Percentiles rank a stretch among this genome's conserved stretches.
Evolutionary conservation across 1,140 invertebrate species (phyloP).

Genomic region (Hylaeus anthracinus): DNA sequence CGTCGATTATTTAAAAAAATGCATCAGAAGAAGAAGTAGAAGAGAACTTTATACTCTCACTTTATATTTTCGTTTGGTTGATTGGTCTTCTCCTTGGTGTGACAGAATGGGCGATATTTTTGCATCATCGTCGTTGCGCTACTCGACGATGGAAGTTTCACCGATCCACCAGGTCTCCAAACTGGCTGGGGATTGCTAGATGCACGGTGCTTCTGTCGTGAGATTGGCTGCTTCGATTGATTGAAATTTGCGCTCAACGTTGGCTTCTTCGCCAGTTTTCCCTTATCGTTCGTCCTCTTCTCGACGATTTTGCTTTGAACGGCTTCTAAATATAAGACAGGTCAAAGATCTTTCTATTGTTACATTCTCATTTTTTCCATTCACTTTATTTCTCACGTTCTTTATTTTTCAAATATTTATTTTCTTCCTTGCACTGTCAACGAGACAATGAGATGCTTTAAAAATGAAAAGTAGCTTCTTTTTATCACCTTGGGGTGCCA

Average conservation of each 20-base stretch:
- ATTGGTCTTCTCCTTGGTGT: background rate
- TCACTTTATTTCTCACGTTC: too few relatives aligned
- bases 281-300: background rate
- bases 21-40: too few relatives aligned
- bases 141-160: slow-evolving; percentile 21
- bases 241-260: background rate
- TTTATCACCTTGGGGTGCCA: too few relatives aligned
- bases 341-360: too few relatives aligned
- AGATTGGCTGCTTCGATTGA: background rate
- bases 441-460: too few relatives aligned
- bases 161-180: slow-evolving; percentile 52
- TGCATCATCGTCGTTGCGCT: background rate
- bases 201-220: slow-evolving; percentile 1
- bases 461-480: too few relatives aligned
- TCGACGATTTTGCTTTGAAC: background rate
- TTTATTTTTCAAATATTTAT: too few relatives aligned
- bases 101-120: background rate
- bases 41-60: slow-evolving; percentile 1
- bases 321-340: too few relatives aligned
- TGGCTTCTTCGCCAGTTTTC: background rate
- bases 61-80: background rate
- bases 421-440: too few relatives aligned
- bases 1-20: background rate
- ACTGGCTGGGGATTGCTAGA: slow-evolving; percentile 41
- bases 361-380: too few relatives aligned